A percentile compares a stretch with the other conserved stretches of the same genome.
Evolutionary conservation across 2,797 vertebrate genomes (phyloP).

Genomic region (Novumbra hubbsi): DNA sequence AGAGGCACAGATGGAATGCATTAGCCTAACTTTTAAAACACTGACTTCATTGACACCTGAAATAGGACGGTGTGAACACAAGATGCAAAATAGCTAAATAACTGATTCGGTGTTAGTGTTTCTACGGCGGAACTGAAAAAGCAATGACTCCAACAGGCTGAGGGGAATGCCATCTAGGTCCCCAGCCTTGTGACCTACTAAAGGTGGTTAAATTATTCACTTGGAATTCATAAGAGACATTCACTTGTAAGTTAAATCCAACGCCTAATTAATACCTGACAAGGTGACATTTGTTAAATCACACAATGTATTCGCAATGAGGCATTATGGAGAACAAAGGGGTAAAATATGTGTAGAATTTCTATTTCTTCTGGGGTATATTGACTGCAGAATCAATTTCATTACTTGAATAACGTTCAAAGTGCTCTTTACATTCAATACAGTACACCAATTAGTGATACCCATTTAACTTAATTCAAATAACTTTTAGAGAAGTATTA

Average conservation of each 20-base stretch:
- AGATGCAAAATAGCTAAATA: neutral
- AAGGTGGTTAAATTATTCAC: slow-evolving; percentile 59
- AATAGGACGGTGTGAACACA: neutral
- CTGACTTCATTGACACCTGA: neutral
- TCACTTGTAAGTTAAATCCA: slow-evolving; percentile 44
- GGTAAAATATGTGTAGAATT: slow-evolving; percentile 20
- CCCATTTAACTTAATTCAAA: neutral
- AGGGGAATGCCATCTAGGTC: slow-evolving; percentile 25
- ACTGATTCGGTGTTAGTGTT: neutral
- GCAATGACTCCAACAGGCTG: neutral
- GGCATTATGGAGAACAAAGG: slow-evolving; percentile 59
- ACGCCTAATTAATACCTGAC: slow-evolving; percentile 57
- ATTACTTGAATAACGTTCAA: neutral
- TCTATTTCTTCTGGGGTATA: neutral
- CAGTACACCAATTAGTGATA: neutral
- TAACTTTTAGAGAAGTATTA: neutral
- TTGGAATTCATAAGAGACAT: slow-evolving; percentile 50
- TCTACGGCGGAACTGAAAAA: neutral
- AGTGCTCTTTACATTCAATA: neutral
- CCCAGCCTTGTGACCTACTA: slow-evolving; percentile 61
- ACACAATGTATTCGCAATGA: slow-evolving; percentile 30
- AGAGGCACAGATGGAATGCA: neutral
- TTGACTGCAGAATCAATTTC: slow-evolving; percentile 14
- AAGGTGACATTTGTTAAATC: slow-evolving; percentile 44
- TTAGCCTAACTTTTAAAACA: neutral